These are phyloP conservation scores for Lethocerus indicus DNA, from an alignment of 1,140 invertebrate species.

Conservation along the genomic window DNA sequence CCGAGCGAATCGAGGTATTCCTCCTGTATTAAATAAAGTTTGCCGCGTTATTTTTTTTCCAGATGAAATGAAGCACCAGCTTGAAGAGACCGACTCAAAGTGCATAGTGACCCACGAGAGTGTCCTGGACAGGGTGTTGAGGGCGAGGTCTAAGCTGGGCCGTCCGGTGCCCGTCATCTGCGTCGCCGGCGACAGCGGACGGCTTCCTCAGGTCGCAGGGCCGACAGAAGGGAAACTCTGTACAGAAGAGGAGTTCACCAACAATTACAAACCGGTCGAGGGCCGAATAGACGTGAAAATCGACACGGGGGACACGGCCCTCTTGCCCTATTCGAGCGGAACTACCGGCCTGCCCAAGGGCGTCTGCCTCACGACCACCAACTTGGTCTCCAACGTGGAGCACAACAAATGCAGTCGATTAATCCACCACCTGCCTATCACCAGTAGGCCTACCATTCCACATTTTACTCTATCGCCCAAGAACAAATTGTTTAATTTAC, in stretches of 20 bases:
- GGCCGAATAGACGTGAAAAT: not conserved
- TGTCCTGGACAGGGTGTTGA: not conserved
- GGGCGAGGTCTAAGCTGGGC: not conserved
- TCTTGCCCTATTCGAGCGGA: conserved; percentile 63
- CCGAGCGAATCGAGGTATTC: too few species aligned
- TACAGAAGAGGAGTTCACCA: not conserved
- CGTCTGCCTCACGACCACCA: conserved; percentile 67
- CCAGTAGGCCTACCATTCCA: not conserved
- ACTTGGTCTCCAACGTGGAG: conserved; percentile 45
- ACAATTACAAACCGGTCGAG: not conserved
- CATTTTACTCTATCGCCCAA: too few species aligned
- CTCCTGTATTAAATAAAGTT: too few species aligned
- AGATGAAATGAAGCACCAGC: conserved; percentile 2
- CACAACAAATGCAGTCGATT: not conserved
- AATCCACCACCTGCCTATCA: not conserved
- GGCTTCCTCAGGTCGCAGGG: not conserved
- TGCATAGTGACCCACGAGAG: not conserved
- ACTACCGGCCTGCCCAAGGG: conserved; percentile 85
- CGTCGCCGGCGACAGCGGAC: not conserved
- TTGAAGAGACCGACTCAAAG: not conserved
- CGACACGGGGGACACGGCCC: conserved; percentile 20
- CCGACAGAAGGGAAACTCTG: not conserved
- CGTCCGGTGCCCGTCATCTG: not conserved
- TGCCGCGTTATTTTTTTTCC: not conserved
- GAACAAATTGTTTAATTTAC: too few species aligned